Base-by-base conservation (phyloP, 2,888 invertebrate genomes). In the Pammene aurita region DNA sequence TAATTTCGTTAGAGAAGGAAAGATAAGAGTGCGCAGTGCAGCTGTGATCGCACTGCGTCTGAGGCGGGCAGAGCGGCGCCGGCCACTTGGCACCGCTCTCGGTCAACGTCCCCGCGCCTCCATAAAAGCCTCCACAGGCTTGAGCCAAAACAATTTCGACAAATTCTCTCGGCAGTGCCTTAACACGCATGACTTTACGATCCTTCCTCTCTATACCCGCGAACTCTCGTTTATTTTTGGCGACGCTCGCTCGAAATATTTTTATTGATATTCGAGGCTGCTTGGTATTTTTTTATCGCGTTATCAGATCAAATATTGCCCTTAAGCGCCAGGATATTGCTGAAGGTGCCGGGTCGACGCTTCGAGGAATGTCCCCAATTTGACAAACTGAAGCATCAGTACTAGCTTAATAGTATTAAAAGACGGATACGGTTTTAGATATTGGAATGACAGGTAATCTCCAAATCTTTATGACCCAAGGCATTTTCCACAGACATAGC, bases 61-160 rank as follows among this genome's bases (percentile, higher is more conserved):
- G 58, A 46, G 55, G 48, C 89, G 87, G 88, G 75, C 88, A 84
- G 81, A 83, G 78, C 78, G 92, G 92, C 92, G 92, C 92, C 92
- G 85, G 85, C 83, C 80, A 86, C 86, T 92, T 92, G 92, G 92
- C 92, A 92, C 78, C 76, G 81, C 81, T 77, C 82, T 87, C 91
- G 91, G 91, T 92, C 92, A 92, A 85, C 85, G 90, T 91, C 84
- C 91, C 82, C 82, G 57, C 75, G 80, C 77, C 81, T 82, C 85
- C 82, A 90, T 90, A 90, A 92, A 90, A 89, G 90, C 90, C 90
- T 90, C 81, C 81, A 80, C 83, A 85, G 79, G 75, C 80, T 77
- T 75, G 80, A 81, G 82, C 92, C 92, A 92, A 92, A 91, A 90
- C 91, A 91, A 92, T 92, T 92, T 89, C 84, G 83, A 87, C 88